A percentile compares a stretch with the other conserved stretches of the same genome.
phyloP scores from a whole-genome alignment of 30 jellyfish, hydroid and myxozoan species.

The Hydractinia symbiolongicarpus region DNA sequence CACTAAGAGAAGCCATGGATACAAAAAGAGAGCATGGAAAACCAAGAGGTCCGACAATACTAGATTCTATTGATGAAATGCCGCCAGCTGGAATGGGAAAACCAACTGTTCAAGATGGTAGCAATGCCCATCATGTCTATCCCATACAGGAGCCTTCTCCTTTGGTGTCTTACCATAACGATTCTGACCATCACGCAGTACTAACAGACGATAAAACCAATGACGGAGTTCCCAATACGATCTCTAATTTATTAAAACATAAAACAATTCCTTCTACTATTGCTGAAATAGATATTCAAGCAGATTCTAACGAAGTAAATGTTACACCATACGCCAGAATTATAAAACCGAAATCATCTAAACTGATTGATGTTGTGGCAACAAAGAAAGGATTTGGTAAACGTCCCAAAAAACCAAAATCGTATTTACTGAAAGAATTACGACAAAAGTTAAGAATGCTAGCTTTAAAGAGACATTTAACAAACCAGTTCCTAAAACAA shows the following conservation, averaged over 20 bases:
- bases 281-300: not conserved
- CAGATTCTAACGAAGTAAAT: not conserved
- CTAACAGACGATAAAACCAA: not conserved
- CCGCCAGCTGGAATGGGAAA: conserved; percentile 15
- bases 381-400: conserved; percentile 23
- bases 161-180: conserved; percentile 7
- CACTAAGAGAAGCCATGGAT: not conserved
- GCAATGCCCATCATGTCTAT: not conserved
- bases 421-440: not conserved
- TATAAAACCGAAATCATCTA: conserved; percentile 7
- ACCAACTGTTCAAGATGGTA: not conserved
- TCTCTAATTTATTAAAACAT: not conserved
- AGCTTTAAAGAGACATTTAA: conserved; percentile 11
- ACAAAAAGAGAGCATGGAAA: not conserved
- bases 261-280: not conserved
- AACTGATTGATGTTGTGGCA: conserved; percentile 16
- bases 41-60: not conserved
- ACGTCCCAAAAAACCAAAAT: conserved; percentile 16
- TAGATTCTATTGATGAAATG: not conserved
- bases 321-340: not conserved
- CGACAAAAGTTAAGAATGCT: not conserved
- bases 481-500: not conserved
- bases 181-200: conserved; percentile 8
- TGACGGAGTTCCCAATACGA: conserved; percentile 11
- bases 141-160: conserved; percentile 17